Conservation (phyloP, 1,140 invertebrate species). For the Drosophila tropicalis region DNA sequence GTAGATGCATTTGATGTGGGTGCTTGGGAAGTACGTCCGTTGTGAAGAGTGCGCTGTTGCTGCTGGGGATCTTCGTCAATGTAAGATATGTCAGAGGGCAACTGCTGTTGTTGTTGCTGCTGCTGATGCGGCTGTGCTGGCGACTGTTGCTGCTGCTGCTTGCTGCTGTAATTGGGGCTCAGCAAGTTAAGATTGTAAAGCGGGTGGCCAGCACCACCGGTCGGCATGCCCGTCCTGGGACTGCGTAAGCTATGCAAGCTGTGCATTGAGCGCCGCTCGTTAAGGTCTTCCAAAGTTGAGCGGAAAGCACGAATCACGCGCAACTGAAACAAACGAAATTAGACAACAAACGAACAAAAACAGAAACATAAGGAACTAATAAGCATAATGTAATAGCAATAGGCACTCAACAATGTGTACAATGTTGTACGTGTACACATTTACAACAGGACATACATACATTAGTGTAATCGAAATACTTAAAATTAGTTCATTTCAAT, state of each 20-base stretch:
- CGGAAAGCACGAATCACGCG: constrained; percentile 99
- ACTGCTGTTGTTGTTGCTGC: constrained; percentile 45
- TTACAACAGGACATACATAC: constrained; percentile 20
- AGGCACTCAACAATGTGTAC: constrained; percentile 31
- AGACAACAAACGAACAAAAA: constrained; percentile 82
- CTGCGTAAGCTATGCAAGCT: constrained; percentile 98
- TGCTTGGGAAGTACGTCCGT: constrained; percentile 48
- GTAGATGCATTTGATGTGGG: constrained; percentile 32
- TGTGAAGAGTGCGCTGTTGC: constrained; percentile 54
- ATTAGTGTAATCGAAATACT: constrained; percentile 5
- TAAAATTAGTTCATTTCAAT: constrained; percentile 12
- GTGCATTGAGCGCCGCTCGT: constrained; percentile 98
- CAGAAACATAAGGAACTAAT: constrained; percentile 63
- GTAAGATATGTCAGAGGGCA: constrained; percentile 93
- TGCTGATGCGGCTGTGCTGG: constrained; percentile 37
- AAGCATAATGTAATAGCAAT: constrained; percentile 45
- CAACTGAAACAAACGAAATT: constrained; percentile 95
- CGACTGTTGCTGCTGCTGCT: constrained; percentile 33
- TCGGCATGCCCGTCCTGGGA: constrained; percentile 85
- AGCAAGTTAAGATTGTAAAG: constrained; percentile 78
- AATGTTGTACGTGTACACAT: constrained; percentile 9
- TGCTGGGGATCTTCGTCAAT: constrained; percentile 92
- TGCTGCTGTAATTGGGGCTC: constrained; percentile 70
- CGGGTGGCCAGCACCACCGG: constrained; percentile 41
- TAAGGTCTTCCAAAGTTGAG: constrained; percentile 99